phyloP scores from a whole-genome alignment of 2,888 invertebrate genomes.

The Machimus atricapillus region DNA sequence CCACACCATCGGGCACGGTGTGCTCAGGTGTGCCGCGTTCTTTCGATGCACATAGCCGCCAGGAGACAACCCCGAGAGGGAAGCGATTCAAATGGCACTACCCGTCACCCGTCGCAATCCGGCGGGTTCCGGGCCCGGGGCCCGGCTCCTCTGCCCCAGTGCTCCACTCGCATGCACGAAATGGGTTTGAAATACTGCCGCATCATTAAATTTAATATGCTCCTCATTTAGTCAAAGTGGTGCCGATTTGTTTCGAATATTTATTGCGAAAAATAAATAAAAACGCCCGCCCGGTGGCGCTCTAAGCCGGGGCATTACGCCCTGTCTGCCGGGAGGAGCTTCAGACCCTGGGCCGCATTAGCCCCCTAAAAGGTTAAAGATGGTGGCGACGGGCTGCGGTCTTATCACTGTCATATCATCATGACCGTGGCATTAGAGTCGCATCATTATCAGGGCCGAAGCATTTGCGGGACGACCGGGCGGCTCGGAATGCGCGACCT shows the following conservation, averaged over 20 bases:
- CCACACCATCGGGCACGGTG: background rate
- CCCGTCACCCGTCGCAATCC: constrained; percentile 9
- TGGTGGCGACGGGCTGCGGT: constrained; percentile 35
- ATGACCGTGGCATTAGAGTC: constrained; percentile 29
- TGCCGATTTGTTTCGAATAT: constrained; percentile 64
- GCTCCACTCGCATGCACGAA: constrained; percentile 49
- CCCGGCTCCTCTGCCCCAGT: background rate
- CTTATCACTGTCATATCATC: constrained; percentile 20
- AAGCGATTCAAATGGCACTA: background rate
- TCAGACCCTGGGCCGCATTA: background rate
- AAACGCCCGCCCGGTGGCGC: constrained; percentile 10
- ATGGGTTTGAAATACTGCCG: constrained; percentile 63
- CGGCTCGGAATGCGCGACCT: constrained; percentile 8
- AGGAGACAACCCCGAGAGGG: background rate
- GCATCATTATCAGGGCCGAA: constrained; percentile 33
- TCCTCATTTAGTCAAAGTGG: constrained; percentile 64
- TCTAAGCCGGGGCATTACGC: constrained; percentile 10
- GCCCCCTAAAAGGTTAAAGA: constrained; percentile 33
- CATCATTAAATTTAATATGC: constrained; percentile 65
- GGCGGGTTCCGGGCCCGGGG: background rate
- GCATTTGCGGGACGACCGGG: constrained; percentile 21
- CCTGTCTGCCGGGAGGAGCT: constrained; percentile 32
- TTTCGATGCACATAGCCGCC: background rate
- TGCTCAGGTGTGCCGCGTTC: background rate
- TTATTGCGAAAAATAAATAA: constrained; percentile 57